Evolutionary conservation across 2,113 vertebrate species (phyloP), one percentile per base, ranked within the genome.

Genomic region (Leuciscus idus): DNA sequence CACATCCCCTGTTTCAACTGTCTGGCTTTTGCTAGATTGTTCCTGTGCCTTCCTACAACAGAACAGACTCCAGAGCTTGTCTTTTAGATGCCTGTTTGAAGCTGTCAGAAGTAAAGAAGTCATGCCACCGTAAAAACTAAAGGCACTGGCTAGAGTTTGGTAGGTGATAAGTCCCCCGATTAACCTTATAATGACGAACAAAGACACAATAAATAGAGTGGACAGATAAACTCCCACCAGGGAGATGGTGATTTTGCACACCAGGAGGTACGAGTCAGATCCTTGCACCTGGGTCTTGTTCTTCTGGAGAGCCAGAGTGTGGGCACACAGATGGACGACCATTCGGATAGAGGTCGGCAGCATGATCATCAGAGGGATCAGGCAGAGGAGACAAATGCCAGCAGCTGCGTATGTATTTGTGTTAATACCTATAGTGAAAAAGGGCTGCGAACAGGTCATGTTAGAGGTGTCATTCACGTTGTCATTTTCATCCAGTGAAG

Each of bases 171-270:
- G 19, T 0, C 12, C 61, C 0, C 23, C 55, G 1, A 80, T 70
- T 9, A 88, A 21, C 8, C 28, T 21, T 4, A 76, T 46, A 55
- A 90, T 46, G 0, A 89, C 78, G 73, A 74, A 88, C 21, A 87
- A 19, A 15, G 59, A 77, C 28, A 91, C 86, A 21, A 87, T 68
- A n/a, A 84, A 33, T 57, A 91, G 62, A 1, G 83, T 89, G n/a
- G 75, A 23, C 28, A 91, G 23, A 64, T 92, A 90, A 12, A 92
- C 88, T 30, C 81, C 84, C 12, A 92, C 89, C 66, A 92, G 86
- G 3, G 89, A 88, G n/a, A 92, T 83, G 11, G 89, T 91, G 46
- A 90, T 68, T 79, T 81, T 89, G 75, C 90, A 91, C 13, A 92
- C 66, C 50, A 86, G 86, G 74, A 91, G 78, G 82, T 92, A 92